A percentile compares a stretch with the other conserved stretches of the same genome.
phyloP scores from a whole-genome alignment of 2,113 vertebrate genomes.

The Gulo gulo region DNA sequence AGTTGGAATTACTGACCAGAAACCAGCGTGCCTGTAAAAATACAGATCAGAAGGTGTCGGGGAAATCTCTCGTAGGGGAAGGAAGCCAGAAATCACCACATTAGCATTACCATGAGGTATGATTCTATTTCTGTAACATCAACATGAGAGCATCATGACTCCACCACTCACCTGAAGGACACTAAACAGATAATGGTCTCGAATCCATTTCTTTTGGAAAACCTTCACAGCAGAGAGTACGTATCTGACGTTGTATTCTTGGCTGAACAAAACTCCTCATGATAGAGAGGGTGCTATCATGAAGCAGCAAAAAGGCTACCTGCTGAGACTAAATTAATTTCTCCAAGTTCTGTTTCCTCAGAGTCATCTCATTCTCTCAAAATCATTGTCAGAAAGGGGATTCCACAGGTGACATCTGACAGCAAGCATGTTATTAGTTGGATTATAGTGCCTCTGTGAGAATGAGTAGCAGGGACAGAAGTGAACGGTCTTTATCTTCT shows the following conservation, averaged over 20 bases:
- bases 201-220: slow-evolving; percentile 2
- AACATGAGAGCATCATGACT: background rate
- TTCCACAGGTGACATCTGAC: background rate
- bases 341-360: background rate
- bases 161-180: background rate
- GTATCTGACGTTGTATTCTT: background rate
- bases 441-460: background rate
- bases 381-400: background rate
- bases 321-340: background rate
- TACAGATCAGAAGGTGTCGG: background rate
- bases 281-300: background rate
- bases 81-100: background rate
- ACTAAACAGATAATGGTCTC: background rate
- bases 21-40: background rate
- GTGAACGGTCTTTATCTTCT: background rate
- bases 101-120: background rate
- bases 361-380: background rate
- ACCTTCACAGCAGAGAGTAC: background rate
- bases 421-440: background rate
- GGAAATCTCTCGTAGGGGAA: background rate
- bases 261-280: background rate
- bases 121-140: background rate
- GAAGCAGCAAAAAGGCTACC: background rate
- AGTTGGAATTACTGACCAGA: background rate
- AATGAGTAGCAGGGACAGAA: background rate